Conservation (phyloP, 2,888 invertebrate species). For the Deroplatys truncata region DNA sequence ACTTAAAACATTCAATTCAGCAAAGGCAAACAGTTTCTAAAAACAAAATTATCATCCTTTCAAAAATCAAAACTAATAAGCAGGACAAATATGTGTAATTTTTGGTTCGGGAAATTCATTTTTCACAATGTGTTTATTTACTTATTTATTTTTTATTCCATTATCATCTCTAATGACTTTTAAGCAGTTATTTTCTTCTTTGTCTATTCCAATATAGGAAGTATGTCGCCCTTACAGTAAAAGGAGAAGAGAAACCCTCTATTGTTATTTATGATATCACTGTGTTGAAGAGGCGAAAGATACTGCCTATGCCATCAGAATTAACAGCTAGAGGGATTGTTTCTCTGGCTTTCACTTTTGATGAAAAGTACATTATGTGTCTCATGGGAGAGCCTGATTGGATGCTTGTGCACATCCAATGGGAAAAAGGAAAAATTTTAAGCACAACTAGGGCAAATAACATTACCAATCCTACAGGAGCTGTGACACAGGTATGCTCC, state of each 20-base stretch:
- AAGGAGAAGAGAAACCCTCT: slow-evolving; percentile 54
- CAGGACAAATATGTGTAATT: too few species aligned
- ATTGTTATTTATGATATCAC: slow-evolving; percentile 68
- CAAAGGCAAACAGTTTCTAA: too few species aligned
- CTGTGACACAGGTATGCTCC: slow-evolving; percentile 54
- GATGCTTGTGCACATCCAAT: slow-evolving; percentile 73
- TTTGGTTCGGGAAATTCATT: too few species aligned
- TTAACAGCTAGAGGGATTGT: slow-evolving; percentile 60
- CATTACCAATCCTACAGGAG: slow-evolving; percentile 50
- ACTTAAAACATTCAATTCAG: too few species aligned
- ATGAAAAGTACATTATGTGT: slow-evolving; percentile 74
- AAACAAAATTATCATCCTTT: too few species aligned
- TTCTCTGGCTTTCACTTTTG: slow-evolving; percentile 72
- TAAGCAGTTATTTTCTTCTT: background rate
- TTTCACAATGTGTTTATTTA: too few species aligned
- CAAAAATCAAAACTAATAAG: too few species aligned
- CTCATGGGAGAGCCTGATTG: slow-evolving; percentile 82
- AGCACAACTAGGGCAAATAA: slow-evolving; percentile 69
- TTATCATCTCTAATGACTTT: background rate
- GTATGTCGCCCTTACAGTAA: slow-evolving; percentile 52
- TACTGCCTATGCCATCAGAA: slow-evolving; percentile 59
- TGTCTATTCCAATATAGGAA: slow-evolving; percentile 48
- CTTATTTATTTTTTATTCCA: too few species aligned
- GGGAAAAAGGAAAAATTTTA: slow-evolving; percentile 78
- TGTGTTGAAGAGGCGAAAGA: slow-evolving; percentile 64